Evolutionary conservation across 2,113 vertebrate species (phyloP).

Genomic region (Takifugu flavidus): DNA sequence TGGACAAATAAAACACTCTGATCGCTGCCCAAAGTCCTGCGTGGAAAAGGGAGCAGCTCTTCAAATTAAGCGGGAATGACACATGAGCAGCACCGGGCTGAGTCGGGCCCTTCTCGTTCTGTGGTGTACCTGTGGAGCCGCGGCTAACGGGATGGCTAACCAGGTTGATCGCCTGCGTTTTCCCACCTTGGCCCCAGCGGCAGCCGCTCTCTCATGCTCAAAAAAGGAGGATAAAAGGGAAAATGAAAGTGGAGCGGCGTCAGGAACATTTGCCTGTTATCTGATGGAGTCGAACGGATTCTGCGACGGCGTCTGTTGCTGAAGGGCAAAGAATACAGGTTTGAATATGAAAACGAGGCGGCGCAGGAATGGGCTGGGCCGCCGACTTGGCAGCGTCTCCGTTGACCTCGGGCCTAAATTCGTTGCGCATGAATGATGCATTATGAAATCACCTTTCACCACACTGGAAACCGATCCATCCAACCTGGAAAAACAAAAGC

Average conservation of each 20-base stretch:
- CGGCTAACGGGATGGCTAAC: slow-evolving; percentile 7
- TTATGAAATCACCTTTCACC: slow-evolving; percentile 36
- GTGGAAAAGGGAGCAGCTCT: slow-evolving; percentile 44
- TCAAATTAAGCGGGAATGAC: slow-evolving; percentile 42
- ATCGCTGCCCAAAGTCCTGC: slow-evolving; percentile 51
- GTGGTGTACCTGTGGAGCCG: slow-evolving; percentile 51
- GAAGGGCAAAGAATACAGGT: slow-evolving; percentile 32
- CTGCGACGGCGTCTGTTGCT: slow-evolving; percentile 23
- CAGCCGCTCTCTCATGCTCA: neutral
- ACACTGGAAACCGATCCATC: slow-evolving; percentile 3
- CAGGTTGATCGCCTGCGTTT: neutral
- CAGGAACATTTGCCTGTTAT: slow-evolving; percentile 20
- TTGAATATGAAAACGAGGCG: slow-evolving; percentile 46
- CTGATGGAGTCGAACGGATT: slow-evolving; percentile 16
- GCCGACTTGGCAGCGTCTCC: slow-evolving; percentile 38
- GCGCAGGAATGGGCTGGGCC: slow-evolving; percentile 7
- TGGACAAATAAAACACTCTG: slow-evolving; percentile 45
- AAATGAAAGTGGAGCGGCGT: neutral
- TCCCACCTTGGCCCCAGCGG: neutral
- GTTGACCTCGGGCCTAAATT: slow-evolving; percentile 30
- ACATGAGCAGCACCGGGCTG: slow-evolving; percentile 5
- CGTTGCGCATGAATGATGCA: slow-evolving; percentile 19
- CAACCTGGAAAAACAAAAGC: slow-evolving; percentile 13
- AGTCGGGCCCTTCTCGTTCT: slow-evolving; percentile 36
- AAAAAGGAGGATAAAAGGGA: neutral